phyloP scores from a whole-genome alignment of 37 sponge, comb jelly and placozoan species.

The Ianthella basta region DNA sequence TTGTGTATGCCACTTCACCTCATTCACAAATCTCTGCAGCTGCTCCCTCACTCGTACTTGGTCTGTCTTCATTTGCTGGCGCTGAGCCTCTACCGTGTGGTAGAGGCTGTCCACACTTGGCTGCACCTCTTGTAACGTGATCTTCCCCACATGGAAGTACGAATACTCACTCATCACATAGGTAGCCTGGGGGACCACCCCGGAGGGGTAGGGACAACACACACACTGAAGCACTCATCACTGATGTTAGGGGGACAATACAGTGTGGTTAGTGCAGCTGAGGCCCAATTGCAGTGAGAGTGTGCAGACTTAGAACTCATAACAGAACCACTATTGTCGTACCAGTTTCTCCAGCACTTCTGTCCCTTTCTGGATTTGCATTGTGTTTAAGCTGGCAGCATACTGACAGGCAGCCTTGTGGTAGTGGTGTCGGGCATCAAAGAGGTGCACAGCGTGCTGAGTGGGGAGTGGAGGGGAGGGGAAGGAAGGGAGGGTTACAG shows the following conservation, averaged over 20 bases:
- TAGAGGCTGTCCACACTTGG: conserved; percentile 48
- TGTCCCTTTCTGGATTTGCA: conserved; percentile 66
- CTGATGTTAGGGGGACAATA: no score
- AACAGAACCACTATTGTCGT: background rate
- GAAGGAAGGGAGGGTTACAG: background rate
- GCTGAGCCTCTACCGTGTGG: conserved; percentile 43
- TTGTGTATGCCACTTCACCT: background rate
- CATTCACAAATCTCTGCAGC: background rate
- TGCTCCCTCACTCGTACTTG: background rate
- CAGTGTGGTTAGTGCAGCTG: background rate
- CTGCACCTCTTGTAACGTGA: conserved; percentile 70
- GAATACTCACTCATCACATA: conserved; percentile 77
- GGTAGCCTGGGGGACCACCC: conserved; percentile 52
- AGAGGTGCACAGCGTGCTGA: conserved; percentile 59
- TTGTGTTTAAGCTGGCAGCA: conserved; percentile 51
- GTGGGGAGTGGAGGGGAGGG: conserved; percentile 44
- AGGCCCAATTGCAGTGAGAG: no score
- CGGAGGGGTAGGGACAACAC: background rate
- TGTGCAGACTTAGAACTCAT: no score
- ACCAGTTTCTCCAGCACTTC: conserved; percentile 79
- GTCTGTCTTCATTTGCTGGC: background rate
- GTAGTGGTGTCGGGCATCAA: conserved; percentile 59
- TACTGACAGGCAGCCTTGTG: conserved; percentile 72
- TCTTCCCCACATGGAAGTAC: conserved; percentile 73
- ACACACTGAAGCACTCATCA: no score